Evolutionary conservation across 2,888 invertebrate species (phyloP), one percentile per base, ranked within the genome.

Genomic region (Epistrophe grossulariae): DNA sequence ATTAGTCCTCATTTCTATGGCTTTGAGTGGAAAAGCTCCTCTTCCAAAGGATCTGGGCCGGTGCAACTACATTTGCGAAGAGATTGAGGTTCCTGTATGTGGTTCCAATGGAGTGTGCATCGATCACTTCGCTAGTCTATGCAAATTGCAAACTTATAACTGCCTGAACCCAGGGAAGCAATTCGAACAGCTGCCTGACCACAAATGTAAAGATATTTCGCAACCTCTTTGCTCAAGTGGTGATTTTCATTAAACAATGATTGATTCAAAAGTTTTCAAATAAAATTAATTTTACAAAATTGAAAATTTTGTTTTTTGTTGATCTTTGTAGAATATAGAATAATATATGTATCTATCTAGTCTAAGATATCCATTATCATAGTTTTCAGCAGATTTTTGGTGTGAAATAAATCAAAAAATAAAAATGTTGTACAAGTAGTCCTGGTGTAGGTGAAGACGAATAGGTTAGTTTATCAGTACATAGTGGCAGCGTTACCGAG

Each of bases 81-180:
- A 64, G 60, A 11, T 35, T 8, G 45, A 48, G 66, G 40, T 79
- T 50, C 91, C 91, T 0, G 89, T 91, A 17, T 92, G 92, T 28
- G 91, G 91, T 52, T 81, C 89, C 17, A 92, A 91, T 64, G 90
- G 90, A 5, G 55, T 90, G 43, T 92, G 92, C 59, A 31, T 90
- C n/a, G 90, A 91, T 10, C 91, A 91, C 78, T 92, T 92, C 45
- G 87, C 91, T 88, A 92, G 91, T 83, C 90, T 90, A 66, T 92
- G 92, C 38, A 88, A 91, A 1, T 88, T 92, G 89, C 91, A 92
- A 64, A 90, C 90, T 15, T 92, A 89, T 77, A 91, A 91, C 50
- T 92, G 92, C 72, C 81, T 89, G 24, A 91, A 91, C 81, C 90
- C 91, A 7, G 88, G 89, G 9, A 45, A 81, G 64, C 73, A 89